phyloP scores from a whole-genome alignment of 2,888 invertebrate genomes.

The Alviniconcha strummeri region DNA sequence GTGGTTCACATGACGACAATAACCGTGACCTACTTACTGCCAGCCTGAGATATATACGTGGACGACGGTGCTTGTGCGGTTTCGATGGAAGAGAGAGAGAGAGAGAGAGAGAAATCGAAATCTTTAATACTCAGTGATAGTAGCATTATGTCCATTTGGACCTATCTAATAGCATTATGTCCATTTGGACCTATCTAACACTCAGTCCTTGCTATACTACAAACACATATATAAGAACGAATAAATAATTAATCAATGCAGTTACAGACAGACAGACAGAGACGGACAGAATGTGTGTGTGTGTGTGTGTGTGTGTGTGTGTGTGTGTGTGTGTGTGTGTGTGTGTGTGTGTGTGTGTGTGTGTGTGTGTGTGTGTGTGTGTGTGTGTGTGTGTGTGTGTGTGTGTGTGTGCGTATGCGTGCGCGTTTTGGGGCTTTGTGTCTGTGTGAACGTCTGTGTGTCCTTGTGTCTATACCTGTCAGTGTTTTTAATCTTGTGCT shows the following conservation, averaged over 20 bases:
- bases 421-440: neutral
- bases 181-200: too few species aligned
- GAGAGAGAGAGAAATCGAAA: neutral
- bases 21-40: too few species aligned
- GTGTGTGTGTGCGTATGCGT: neutral
- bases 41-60: too few species aligned
- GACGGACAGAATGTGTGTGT: neutral
- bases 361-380: neutral
- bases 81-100: neutral
- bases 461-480: neutral
- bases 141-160: too few species aligned
- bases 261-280: neutral
- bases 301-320: constrained; percentile 19
- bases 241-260: too few species aligned
- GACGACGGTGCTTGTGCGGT: too few species aligned
- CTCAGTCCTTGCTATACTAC: too few species aligned
- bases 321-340: constrained; percentile 14
- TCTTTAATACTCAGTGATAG: neutral
- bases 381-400: neutral
- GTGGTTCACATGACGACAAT: too few species aligned
- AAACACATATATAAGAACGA: too few species aligned
- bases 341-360: neutral
- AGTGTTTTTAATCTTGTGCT: neutral
- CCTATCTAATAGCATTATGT: too few species aligned
- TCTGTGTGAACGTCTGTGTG: constrained; percentile 5